phyloP scores from a whole-genome alignment of 2,888 invertebrate species.

The Polia nebulosa region DNA sequence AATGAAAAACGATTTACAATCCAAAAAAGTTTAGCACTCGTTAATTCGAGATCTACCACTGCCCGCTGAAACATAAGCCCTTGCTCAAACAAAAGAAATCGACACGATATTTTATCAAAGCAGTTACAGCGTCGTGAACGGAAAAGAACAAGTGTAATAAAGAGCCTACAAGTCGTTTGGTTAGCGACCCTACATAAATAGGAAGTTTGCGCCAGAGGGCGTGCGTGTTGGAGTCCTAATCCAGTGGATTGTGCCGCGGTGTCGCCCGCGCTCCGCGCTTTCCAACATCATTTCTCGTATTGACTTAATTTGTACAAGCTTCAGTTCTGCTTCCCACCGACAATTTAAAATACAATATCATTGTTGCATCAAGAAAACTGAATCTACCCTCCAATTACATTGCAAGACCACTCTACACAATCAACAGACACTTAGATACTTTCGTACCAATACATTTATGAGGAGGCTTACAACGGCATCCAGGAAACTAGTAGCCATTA shows the following conservation, averaged over 20 bases:
- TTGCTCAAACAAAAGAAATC: conserved; percentile 79
- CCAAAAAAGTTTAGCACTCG: conserved; percentile 47
- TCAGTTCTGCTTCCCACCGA: conserved; percentile 48
- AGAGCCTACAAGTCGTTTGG: conserved; percentile 90
- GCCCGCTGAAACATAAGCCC: conserved; percentile 69
- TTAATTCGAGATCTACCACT: conserved; percentile 56
- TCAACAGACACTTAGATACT: conserved; percentile 1
- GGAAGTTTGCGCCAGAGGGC: conserved; percentile 77
- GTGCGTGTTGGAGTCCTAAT: conserved; percentile 88
- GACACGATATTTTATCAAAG: conserved; percentile 85
- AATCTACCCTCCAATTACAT: conserved; percentile 37
- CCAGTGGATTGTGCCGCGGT: conserved; percentile 83
- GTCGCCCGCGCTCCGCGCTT: conserved; percentile 73
- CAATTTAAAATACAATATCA: conserved; percentile 61
- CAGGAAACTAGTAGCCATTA: conserved; percentile 26
- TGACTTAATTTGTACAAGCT: conserved; percentile 76
- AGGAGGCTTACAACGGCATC: conserved; percentile 2
- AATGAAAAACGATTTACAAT: conserved; percentile 51
- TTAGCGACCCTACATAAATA: conserved; percentile 88
- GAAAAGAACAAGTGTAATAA: conserved; percentile 90
- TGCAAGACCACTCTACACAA: conserved; percentile 24
- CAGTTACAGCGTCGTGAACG: conserved; percentile 85
- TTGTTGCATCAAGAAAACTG: conserved; percentile 56
- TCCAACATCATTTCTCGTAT: conserved; percentile 81
- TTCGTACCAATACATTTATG: conserved; percentile 29